Evolutionary conservation across 2,888 invertebrate species (phyloP).

Genomic region (Rambutsinella grinnellia): DNA sequence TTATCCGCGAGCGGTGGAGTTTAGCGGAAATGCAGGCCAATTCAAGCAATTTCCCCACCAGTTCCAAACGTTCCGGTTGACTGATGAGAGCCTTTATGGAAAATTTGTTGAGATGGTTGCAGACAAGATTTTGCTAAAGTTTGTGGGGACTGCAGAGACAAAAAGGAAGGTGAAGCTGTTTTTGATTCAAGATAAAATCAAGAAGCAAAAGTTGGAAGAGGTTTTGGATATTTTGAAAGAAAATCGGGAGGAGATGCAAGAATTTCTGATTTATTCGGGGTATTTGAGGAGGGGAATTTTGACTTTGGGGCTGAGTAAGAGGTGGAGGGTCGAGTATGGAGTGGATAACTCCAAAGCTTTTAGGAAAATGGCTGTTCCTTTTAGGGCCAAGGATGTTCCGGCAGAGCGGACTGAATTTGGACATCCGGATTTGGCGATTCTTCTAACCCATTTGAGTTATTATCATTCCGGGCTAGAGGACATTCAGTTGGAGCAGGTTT

Average conservation of each 20-base stretch:
- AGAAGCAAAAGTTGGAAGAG: background rate
- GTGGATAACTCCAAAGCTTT: conserved; percentile 33
- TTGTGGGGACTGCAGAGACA: background rate
- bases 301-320: conserved; percentile 37
- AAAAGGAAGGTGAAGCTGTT: background rate
- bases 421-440: conserved; percentile 58
- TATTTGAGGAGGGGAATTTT: conserved; percentile 47
- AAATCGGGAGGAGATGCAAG: background rate
- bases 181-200: background rate
- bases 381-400: conserved; percentile 56
- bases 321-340: conserved; percentile 63
- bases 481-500: conserved; percentile 36
- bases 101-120: background rate
- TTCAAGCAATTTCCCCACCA: background rate
- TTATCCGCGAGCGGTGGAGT: conserved; percentile 7
- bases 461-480: conserved; percentile 59
- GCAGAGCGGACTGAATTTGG: conserved; percentile 61
- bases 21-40: background rate
- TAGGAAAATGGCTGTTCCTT: conserved; percentile 39
- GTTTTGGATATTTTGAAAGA: background rate
- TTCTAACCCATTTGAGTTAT: conserved; percentile 59
- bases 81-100: background rate
- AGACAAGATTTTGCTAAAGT: background rate
- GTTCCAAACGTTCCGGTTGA: conserved; percentile 1
- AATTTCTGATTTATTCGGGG: conserved; percentile 7